Percentiles rank a stretch among this genome's conserved stretches.
phyloP scores from a whole-genome alignment of 2,888 invertebrate species.

The Drosophila pseudotalamancana region DNA sequence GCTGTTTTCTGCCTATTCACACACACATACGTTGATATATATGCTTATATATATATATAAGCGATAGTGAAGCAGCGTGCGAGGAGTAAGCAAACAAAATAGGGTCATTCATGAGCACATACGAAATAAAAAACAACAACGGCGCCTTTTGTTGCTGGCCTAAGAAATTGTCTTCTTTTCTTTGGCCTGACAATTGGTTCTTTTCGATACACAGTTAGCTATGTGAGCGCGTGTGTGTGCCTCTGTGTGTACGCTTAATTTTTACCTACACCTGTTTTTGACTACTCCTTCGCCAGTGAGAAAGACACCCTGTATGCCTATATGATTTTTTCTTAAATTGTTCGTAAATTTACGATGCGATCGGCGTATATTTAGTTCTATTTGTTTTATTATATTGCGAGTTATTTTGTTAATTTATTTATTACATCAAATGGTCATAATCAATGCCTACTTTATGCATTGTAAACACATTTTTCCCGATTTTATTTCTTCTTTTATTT shows the following conservation, averaged over 20 bases:
- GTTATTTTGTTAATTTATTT: slow-evolving; percentile 29
- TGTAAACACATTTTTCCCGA: too few species aligned
- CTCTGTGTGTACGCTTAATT: slow-evolving; percentile 25
- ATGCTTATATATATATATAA: slow-evolving; percentile 41
- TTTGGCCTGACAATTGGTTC: slow-evolving; percentile 45
- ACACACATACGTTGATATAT: slow-evolving; percentile 18
- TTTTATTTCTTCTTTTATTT: too few species aligned
- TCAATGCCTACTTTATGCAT: slow-evolving; percentile 28
- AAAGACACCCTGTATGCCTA: slow-evolving; percentile 64
- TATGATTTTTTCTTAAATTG: background rate
- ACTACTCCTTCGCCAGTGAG: slow-evolving; percentile 27
- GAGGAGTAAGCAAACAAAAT: slow-evolving; percentile 52
- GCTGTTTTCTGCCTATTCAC: slow-evolving; percentile 57
- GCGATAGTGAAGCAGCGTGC: slow-evolving; percentile 38
- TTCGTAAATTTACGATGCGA: slow-evolving; percentile 43
- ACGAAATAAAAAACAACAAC: slow-evolving; percentile 2
- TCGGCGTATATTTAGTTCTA: slow-evolving; percentile 66
- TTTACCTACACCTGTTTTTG: slow-evolving; percentile 59
- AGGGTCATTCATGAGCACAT: slow-evolving; percentile 65
- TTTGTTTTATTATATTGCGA: slow-evolving; percentile 48
- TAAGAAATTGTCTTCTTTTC: slow-evolving; percentile 23
- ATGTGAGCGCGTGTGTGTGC: background rate
- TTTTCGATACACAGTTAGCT: slow-evolving; percentile 5
- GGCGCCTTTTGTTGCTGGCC: slow-evolving; percentile 22
- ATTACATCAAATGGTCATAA: slow-evolving; percentile 42